A percentile compares a stretch with the other conserved stretches of the same genome.
These are phyloP conservation scores for Acronicta psi DNA, from an alignment of 2,888 invertebrate genomes.

Conservation along the genomic window DNA sequence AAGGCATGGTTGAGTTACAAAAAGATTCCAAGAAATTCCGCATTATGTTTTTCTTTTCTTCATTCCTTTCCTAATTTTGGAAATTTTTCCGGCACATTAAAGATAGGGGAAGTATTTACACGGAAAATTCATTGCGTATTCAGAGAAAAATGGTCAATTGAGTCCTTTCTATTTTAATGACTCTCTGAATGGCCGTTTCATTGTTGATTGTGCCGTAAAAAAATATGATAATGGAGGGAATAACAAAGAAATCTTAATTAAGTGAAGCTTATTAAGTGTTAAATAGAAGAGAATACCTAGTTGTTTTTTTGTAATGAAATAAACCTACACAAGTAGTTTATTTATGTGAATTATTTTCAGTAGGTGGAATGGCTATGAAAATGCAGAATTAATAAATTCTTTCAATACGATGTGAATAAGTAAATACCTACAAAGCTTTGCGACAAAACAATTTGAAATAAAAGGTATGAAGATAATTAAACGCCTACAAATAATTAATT, in stretches of 20 bases:
- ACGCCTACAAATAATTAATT: neutral
- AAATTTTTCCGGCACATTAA: constrained; percentile 27
- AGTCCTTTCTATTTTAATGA: constrained; percentile 26
- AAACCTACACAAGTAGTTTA: constrained; percentile 7
- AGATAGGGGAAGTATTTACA: constrained; percentile 10
- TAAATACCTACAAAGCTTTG: constrained; percentile 5
- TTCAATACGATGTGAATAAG: too few species aligned
- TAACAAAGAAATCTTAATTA: constrained; percentile 44
- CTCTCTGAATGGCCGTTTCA: constrained; percentile 24
- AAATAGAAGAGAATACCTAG: constrained; percentile 23
- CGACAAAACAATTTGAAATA: constrained; percentile 9
- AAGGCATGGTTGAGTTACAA: constrained; percentile 13
- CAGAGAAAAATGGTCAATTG: constrained; percentile 32
- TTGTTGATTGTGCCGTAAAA: constrained; percentile 36
- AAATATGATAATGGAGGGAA: constrained; percentile 21
- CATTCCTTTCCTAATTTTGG: constrained; percentile 1
- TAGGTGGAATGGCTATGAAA: too few species aligned
- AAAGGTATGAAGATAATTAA: constrained; percentile 17
- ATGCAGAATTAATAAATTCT: too few species aligned
- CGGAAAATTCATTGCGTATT: constrained; percentile 33
- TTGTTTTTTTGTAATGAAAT: constrained; percentile 32
- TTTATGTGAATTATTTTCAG: constrained; percentile 27
- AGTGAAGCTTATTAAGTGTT: constrained; percentile 14
- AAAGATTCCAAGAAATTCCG: constrained; percentile 6
- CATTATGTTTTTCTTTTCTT: constrained; percentile 10